A percentile compares a stretch with the other conserved stretches of the same genome.
These are phyloP conservation scores for Gonocerus acuteangulatus DNA, from an alignment of 2,888 invertebrate species.

Conservation along the genomic window DNA sequence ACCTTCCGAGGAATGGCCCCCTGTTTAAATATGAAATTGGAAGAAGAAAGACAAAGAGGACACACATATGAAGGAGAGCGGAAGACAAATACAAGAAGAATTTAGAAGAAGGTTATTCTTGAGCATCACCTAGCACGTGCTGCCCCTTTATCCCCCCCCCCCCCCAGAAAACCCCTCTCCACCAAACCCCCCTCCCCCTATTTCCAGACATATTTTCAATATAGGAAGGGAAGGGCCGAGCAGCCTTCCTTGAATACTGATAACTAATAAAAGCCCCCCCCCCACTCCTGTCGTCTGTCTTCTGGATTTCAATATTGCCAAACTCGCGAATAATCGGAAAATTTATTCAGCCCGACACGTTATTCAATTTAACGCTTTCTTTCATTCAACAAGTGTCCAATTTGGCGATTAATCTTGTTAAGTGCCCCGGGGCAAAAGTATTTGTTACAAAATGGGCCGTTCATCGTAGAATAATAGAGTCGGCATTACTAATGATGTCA, in stretches of 20 bases:
- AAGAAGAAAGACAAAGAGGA: not conserved
- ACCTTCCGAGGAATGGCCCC: not conserved
- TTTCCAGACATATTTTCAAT: constrained; percentile 8
- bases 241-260: constrained; percentile 5
- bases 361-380: too few species aligned
- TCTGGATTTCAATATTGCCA: constrained; percentile 4
- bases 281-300: not conserved
- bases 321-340: too few species aligned
- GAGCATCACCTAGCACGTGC: constrained; percentile 4
- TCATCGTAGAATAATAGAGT: too few species aligned
- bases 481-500: too few species aligned
- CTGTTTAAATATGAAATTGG: constrained; percentile 23
- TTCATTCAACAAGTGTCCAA: too few species aligned
- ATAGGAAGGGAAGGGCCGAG: not conserved
- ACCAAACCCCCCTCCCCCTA: too few species aligned
- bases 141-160: not conserved
- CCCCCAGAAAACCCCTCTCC: too few species aligned
- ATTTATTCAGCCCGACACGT: too few species aligned
- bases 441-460: too few species aligned
- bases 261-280: constrained; percentile 16
- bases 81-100: constrained; percentile 1
- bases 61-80: constrained; percentile 2
- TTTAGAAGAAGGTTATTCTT: constrained; percentile 3
- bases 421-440: too few species aligned
- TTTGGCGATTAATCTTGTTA: too few species aligned